Conservation (phyloP, 1,140 invertebrate species). For the Manduca sexta region DNA sequence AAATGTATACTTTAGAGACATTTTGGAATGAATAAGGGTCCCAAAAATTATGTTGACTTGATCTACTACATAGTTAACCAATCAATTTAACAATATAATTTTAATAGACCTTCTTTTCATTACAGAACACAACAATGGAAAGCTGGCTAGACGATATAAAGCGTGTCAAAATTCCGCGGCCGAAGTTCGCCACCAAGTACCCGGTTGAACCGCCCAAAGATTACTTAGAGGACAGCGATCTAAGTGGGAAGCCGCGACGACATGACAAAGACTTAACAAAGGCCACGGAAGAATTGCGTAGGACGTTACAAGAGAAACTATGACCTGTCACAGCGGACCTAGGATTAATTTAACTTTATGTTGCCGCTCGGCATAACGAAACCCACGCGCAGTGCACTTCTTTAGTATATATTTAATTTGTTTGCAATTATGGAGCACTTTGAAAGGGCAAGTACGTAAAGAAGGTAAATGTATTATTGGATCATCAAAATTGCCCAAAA, state of each 20-base stretch:
- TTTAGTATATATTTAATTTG: too few relatives aligned
- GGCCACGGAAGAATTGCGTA: conserved; percentile 81
- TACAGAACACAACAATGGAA: conserved; percentile 76
- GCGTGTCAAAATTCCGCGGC: conserved; percentile 85
- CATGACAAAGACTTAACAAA: conserved; percentile 76
- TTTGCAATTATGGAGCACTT: too few relatives aligned
- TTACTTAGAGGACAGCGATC: conserved; percentile 73
- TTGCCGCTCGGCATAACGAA: conserved; percentile 15
- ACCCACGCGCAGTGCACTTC: too few relatives aligned
- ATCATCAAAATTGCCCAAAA: too few relatives aligned
- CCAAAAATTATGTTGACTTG: too few relatives aligned
- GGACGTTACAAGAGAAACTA: conserved; percentile 83
- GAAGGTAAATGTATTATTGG: too few relatives aligned
- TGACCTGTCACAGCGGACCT: conserved; percentile 57
- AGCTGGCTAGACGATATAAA: conserved; percentile 88
- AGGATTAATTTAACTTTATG: conserved; percentile 28
- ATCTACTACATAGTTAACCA: too few relatives aligned
- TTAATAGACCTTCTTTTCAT: too few relatives aligned
- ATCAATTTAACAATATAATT: too few relatives aligned
- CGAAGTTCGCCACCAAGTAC: conserved; percentile 84
- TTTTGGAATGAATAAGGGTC: too few relatives aligned
- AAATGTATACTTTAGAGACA: too few relatives aligned
- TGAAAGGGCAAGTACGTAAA: too few relatives aligned
- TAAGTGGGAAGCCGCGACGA: conserved; percentile 50
- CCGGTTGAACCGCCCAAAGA: conserved; percentile 80